A percentile compares a stretch with the other conserved stretches of the same genome.
Conservation (phyloP, 1,140 invertebrate genomes). For the Eulimnadia texana region DNA sequence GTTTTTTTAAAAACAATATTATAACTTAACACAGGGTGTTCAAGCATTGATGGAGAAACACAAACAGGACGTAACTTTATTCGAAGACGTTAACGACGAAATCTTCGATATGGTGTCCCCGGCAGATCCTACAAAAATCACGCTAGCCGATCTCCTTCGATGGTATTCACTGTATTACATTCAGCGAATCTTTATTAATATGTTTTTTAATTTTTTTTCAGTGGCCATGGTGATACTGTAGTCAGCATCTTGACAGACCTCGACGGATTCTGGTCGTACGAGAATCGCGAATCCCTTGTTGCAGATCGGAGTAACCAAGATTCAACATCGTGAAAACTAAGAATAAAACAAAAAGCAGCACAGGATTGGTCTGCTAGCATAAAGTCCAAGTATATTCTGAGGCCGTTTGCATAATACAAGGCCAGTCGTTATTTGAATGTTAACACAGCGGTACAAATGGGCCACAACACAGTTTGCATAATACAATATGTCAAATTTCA, state of each 20-base stretch:
- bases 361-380: background rate
- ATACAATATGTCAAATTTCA: background rate
- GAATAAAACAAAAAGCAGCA: background rate
- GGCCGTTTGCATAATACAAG: background rate
- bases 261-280: constrained; percentile 91
- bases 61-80: constrained; percentile 69
- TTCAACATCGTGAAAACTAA: background rate
- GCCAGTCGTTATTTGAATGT: background rate
- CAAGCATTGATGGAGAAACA: constrained; percentile 74
- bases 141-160: constrained; percentile 61
- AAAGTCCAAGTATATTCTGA: background rate
- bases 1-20: constrained; percentile 1
- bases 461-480: background rate
- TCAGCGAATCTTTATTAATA: background rate
- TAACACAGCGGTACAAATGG: background rate
- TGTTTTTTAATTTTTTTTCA: constrained; percentile 28
- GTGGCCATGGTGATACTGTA: constrained; percentile 84
- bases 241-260: constrained; percentile 89
- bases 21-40: constrained; percentile 47
- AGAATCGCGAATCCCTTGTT: constrained; percentile 69
- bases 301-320: constrained; percentile 31
- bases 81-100: constrained; percentile 92
- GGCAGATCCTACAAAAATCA: constrained; percentile 65
- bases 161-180: constrained; percentile 27
- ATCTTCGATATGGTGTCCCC: constrained; percentile 97